A percentile compares a stretch with the other conserved stretches of the same genome.
These are phyloP conservation scores for Spialia ferax DNA, from an alignment of 2,888 invertebrate genomes.

Conservation along the genomic window DNA sequence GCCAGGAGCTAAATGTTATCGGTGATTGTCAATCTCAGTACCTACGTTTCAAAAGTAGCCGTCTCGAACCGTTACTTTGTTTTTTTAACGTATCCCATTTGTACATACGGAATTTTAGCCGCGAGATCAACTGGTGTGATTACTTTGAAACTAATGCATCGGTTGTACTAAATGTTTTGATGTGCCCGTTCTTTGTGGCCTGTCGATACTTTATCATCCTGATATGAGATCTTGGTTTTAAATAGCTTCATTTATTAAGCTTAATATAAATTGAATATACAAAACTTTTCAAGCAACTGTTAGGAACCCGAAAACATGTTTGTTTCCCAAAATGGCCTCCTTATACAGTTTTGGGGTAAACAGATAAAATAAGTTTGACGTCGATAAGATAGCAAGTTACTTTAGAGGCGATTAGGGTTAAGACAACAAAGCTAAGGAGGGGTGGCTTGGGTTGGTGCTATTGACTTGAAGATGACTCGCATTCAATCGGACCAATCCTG, in stretches of 20 bases:
- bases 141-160: slow-evolving; percentile 51
- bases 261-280: not conserved
- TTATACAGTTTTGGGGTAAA: slow-evolving; percentile 22
- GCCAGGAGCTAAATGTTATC: slow-evolving; percentile 80
- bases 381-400: slow-evolving; percentile 46
- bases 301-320: slow-evolving; percentile 27
- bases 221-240: slow-evolving; percentile 34
- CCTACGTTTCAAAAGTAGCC: slow-evolving; percentile 66
- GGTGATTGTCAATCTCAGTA: slow-evolving; percentile 75
- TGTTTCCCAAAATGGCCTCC: slow-evolving; percentile 15
- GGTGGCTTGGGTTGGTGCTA: slow-evolving; percentile 72
- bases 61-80: slow-evolving; percentile 48
- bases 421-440: slow-evolving; percentile 60
- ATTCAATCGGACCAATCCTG: slow-evolving; percentile 65
- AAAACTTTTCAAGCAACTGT: not conserved
- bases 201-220: slow-evolving; percentile 42
- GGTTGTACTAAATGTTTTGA: slow-evolving; percentile 52
- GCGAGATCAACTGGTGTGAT: slow-evolving; percentile 49
- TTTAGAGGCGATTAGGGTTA: slow-evolving; percentile 63
- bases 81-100: slow-evolving; percentile 48
- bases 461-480: slow-evolving; percentile 62
- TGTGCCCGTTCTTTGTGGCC: slow-evolving; percentile 46
- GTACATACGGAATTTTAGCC: slow-evolving; percentile 47
- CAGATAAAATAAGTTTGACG: slow-evolving; percentile 34
- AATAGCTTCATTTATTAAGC: slow-evolving; percentile 2